phyloP scores from a whole-genome alignment of 2,113 vertebrate species.

The Pseudorectes ferrugineus region DNA sequence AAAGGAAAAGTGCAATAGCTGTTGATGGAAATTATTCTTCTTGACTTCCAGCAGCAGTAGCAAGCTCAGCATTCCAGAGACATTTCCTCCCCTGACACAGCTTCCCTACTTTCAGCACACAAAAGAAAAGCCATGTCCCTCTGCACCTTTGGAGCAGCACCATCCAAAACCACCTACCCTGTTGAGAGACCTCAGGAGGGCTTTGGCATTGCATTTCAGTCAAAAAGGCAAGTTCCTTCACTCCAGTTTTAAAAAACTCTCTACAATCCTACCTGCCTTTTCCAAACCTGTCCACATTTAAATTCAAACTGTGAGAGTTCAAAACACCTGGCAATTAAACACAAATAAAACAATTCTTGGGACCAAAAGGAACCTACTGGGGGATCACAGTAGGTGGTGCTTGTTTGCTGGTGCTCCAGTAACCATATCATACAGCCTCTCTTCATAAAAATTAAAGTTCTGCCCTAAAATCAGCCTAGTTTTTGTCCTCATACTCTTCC shows the following conservation, averaged over 20 bases:
- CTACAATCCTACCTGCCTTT: background rate
- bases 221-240: background rate
- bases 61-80: background rate
- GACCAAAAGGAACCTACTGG: background rate
- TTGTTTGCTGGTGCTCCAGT: background rate
- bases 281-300: background rate
- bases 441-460: background rate
- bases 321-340: background rate
- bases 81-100: background rate
- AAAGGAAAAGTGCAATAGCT: background rate
- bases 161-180: background rate
- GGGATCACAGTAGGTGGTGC: background rate
- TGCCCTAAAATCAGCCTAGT: background rate
- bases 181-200: background rate
- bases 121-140: background rate
- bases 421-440: background rate
- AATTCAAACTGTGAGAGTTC: background rate
- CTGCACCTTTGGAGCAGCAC: background rate
- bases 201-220: background rate
- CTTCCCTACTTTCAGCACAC: background rate
- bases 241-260: background rate
- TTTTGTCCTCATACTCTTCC: background rate
- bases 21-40: background rate
- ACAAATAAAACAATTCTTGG: background rate
- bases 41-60: background rate